phyloP scores from a whole-genome alignment of 2,113 vertebrate genomes.

The Candoia aspera region DNA sequence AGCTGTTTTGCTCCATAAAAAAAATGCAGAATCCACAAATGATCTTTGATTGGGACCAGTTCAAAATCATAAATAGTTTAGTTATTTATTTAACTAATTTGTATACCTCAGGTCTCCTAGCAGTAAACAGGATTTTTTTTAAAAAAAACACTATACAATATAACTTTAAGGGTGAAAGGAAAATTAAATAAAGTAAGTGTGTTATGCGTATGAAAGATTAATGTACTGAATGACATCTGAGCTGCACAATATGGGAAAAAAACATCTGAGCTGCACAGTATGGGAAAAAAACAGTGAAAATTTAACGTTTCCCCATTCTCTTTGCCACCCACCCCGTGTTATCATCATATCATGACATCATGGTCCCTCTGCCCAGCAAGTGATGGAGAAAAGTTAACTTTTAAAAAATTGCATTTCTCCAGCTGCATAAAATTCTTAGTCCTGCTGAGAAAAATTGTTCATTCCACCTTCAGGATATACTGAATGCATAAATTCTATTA shows the following conservation, averaged over 20 bases:
- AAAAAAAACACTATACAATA: not conserved
- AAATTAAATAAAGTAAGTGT: not conserved
- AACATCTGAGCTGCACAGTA: not conserved
- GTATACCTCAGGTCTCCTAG: not conserved
- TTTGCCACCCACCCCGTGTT: not conserved
- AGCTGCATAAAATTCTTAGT: not conserved
- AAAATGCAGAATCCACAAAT: not conserved
- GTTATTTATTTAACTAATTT: not conserved
- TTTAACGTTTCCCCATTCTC: not conserved
- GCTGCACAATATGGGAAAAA: not conserved
- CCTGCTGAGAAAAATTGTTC: not conserved
- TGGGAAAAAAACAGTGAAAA: not conserved
- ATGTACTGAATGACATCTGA: not conserved
- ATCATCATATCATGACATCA: not conserved
- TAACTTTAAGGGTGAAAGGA: not conserved
- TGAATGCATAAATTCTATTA: not conserved
- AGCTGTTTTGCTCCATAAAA: not conserved
- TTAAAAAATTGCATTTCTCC: not conserved
- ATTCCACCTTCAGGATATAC: not conserved
- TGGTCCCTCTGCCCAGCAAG: not conserved
- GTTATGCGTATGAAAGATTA: not conserved
- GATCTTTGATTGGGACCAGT: not conserved
- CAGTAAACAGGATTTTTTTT: not conserved
- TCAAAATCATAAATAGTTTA: not conserved
- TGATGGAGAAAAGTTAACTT: not conserved